A percentile compares a stretch with the other conserved stretches of the same genome.
Conservation (phyloP, 2,113 vertebrate species). For the Heteronetta atricapilla region DNA sequence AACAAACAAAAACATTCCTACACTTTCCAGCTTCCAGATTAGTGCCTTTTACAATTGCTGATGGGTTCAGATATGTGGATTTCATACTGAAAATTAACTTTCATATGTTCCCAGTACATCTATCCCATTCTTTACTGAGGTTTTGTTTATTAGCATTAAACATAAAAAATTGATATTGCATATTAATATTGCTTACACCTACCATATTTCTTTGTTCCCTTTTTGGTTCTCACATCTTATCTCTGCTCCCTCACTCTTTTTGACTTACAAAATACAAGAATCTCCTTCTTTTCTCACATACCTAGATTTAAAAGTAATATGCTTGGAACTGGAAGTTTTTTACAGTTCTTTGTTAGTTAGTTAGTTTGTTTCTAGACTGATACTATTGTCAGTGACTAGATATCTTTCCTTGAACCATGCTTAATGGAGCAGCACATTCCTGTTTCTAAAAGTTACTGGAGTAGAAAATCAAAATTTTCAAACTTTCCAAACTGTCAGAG, state of each 20-base stretch:
- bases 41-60: not conserved
- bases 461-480: not conserved
- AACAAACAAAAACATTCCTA: not conserved
- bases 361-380: not conserved
- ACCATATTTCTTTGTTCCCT: not conserved
- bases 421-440: not conserved
- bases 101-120: rapidly evolving
- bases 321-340: not conserved
- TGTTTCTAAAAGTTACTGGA: not conserved
- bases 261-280: not conserved
- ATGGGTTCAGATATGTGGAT: not conserved
- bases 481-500: not conserved
- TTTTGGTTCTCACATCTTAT: not conserved
- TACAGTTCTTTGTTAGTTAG: not conserved
- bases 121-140: not conserved
- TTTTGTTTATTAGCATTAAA: not conserved
- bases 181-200: not conserved
- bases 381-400: not conserved
- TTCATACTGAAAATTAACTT: not conserved
- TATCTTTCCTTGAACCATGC: not conserved
- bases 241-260: not conserved
- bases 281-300: not conserved
- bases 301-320: not conserved
- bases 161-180: not conserved
- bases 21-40: not conserved